A percentile compares a stretch with the other conserved stretches of the same genome.
Evolutionary conservation across 2,797 vertebrate species (phyloP).

Genomic region (Gymnocypris eckloni): DNA sequence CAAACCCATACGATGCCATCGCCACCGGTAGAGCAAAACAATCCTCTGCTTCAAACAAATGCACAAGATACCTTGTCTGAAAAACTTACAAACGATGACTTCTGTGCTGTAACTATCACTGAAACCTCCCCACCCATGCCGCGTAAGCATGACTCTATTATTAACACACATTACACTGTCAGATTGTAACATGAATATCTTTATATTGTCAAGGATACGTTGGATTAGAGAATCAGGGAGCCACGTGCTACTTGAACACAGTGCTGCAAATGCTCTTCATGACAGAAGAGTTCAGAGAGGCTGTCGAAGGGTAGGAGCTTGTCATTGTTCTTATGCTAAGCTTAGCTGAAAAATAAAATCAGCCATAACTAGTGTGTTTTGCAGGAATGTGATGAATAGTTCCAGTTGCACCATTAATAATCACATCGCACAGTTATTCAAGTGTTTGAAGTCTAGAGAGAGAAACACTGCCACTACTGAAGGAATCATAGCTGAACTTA

Average conservation of each 20-base stretch:
- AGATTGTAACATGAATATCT: background rate
- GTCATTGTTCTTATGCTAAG: background rate
- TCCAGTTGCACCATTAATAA: background rate
- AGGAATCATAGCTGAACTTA: background rate
- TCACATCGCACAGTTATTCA: background rate
- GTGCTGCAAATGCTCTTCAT: conserved; percentile 14
- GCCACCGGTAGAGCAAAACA: background rate
- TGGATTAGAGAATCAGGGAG: conserved; percentile 18
- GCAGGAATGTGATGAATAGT: background rate
- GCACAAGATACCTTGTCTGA: background rate
- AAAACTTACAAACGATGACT: background rate
- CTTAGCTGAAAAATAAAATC: background rate
- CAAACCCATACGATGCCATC: background rate
- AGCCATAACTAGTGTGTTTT: background rate
- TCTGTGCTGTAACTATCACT: background rate
- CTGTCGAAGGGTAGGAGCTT: background rate
- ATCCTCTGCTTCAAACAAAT: background rate
- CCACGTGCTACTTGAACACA: conserved; percentile 16
- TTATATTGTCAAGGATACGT: background rate
- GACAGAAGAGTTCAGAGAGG: conserved; percentile 1
- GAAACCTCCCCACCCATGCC: background rate
- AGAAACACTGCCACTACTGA: background rate
- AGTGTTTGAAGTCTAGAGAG: background rate
- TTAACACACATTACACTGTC: background rate
- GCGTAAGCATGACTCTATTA: background rate